phyloP scores from a whole-genome alignment of 2,113 vertebrate species.

The Arothron firmamentum region DNA sequence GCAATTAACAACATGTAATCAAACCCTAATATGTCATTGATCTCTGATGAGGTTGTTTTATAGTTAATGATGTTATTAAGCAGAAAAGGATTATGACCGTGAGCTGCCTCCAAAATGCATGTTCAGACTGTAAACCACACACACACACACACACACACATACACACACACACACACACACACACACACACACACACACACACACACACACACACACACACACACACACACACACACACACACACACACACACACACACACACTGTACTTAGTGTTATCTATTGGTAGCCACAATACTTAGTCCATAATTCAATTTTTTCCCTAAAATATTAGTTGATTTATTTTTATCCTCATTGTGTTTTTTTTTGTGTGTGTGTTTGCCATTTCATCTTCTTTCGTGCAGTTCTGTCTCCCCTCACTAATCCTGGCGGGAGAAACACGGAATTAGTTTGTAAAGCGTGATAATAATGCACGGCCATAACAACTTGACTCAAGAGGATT shows the following conservation, averaged over 20 bases:
- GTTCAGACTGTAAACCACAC: conserved; percentile 20
- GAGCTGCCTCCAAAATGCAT: conserved; percentile 18
- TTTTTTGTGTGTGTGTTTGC: conserved; percentile 34
- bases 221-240: conserved; percentile 9
- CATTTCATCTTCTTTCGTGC: conserved; percentile 41
- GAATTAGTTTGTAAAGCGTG: conserved; percentile 78
- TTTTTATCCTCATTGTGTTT: conserved; percentile 43
- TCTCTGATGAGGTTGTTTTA: conserved; percentile 50
- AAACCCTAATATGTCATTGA: conserved; percentile 43
- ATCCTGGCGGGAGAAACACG: conserved; percentile 75
- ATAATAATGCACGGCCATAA: conserved; percentile 78
- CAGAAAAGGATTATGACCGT: conserved; percentile 52
- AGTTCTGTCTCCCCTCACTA: conserved; percentile 51
- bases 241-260: conserved; percentile 8
- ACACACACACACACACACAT: conserved; percentile 18
- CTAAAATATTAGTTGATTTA: conserved; percentile 3
- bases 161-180: conserved; percentile 5
- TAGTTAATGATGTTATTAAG: conserved; percentile 45
- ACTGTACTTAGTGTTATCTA: conserved; percentile 9
- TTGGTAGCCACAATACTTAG: conserved; percentile 23
- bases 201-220: too few relatives aligned
- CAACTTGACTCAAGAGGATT: conserved; percentile 78
- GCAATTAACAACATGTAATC: conserved; percentile 50
- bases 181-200: too few relatives aligned
- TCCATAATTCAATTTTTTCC: conserved; percentile 44